These are phyloP conservation scores for Phenganax subtilis DNA, from an alignment of 92 coral and sea anemone genomes.

Conservation along the genomic window DNA sequence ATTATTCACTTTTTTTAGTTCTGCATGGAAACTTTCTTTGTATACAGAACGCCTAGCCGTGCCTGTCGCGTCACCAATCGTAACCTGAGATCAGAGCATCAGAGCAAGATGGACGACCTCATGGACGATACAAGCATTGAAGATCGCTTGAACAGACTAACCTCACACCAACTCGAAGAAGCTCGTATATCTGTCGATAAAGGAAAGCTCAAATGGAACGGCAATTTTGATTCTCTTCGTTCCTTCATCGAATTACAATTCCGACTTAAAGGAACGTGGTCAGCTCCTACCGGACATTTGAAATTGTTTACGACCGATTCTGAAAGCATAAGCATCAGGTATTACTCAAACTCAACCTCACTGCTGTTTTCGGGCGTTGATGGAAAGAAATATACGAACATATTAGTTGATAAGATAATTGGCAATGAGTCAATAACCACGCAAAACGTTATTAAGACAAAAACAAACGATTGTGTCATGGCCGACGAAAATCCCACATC, in stretches of 20 bases:
- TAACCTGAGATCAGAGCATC: too few species aligned
- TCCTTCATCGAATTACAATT: neutral
- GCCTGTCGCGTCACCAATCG: too few species aligned
- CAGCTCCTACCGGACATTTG: slow-evolving; percentile 9
- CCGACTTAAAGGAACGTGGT: slow-evolving; percentile 2
- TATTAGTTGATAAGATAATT: slow-evolving; percentile 1
- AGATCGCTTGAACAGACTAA: neutral
- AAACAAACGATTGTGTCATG: neutral
- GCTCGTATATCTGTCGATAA: neutral
- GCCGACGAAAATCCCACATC: neutral
- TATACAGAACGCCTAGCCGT: too few species aligned
- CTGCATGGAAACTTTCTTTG: too few species aligned
- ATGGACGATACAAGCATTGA: neutral
- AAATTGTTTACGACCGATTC: neutral
- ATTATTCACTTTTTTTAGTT: too few species aligned
- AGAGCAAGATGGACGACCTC: too few species aligned
- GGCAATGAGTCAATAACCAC: neutral
- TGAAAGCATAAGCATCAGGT: neutral
- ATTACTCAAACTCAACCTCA: neutral
- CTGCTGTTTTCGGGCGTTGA: neutral
- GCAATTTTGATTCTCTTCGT: neutral
- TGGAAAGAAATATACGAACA: slow-evolving; percentile 6
- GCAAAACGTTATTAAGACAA: too few species aligned
- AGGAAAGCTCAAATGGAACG: slow-evolving; percentile 12
- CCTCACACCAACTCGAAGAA: slow-evolving; percentile 1